These are phyloP conservation scores for Drosophila flavopinicola DNA, from an alignment of 2,888 invertebrate genomes.

Conservation along the genomic window DNA sequence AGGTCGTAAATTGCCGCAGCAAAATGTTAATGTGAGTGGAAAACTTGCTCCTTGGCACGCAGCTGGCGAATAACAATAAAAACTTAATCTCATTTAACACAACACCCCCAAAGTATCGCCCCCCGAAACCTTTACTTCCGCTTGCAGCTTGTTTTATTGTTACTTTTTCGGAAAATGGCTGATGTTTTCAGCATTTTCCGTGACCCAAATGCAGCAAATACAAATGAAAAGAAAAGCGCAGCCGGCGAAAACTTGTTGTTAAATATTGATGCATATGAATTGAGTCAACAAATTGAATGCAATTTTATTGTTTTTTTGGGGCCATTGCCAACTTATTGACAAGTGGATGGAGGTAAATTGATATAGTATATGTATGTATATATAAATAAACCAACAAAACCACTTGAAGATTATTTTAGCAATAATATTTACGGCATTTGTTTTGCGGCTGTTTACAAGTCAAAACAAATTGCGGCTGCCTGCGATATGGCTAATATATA, in stretches of 20 bases:
- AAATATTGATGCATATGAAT: conserved; percentile 28
- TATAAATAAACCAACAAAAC: conserved; percentile 21
- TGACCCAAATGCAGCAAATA: conserved; percentile 33
- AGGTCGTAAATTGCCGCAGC: conserved; percentile 29
- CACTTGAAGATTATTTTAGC: conserved; percentile 18
- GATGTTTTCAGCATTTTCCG: conserved; percentile 21
- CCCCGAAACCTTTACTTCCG: conserved; percentile 7
- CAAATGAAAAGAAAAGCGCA: conserved; percentile 12
- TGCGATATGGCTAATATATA: conserved; percentile 17
- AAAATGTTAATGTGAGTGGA: not conserved
- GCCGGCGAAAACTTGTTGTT: conserved; percentile 15
- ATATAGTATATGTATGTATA: not conserved
- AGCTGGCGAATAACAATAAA: conserved; percentile 35
- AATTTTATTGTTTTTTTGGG: conserved; percentile 5
- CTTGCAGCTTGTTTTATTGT: conserved; percentile 11
- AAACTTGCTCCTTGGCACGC: conserved; percentile 28
- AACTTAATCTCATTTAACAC: conserved; percentile 39
- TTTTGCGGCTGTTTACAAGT: conserved; percentile 11
- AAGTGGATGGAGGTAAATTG: not conserved
- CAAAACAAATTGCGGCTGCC: conserved; percentile 31
- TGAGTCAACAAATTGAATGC: conserved; percentile 31
- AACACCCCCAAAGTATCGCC: not conserved
- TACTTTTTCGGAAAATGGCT: conserved; percentile 6
- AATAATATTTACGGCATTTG: conserved; percentile 30
- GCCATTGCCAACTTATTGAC: conserved; percentile 39